Evolutionary conservation across 2,113 vertebrate genomes (phyloP).

Genomic region (Antechinus flavipes): DNA sequence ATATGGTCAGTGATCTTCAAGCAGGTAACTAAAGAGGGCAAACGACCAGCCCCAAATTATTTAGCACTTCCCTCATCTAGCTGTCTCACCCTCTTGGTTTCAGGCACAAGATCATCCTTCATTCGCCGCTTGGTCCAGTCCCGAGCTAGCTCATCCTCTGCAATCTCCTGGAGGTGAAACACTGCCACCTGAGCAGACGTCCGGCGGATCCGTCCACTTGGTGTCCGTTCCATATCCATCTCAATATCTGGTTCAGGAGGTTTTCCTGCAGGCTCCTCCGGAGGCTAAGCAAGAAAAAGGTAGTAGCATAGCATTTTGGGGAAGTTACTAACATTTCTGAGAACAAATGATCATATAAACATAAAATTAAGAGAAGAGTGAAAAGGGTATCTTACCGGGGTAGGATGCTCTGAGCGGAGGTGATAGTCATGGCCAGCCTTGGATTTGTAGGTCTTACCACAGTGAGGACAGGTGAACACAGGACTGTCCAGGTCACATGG

Average conservation of each 20-base stretch:
- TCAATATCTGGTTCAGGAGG: constrained; percentile 70
- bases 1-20: not conserved
- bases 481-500: constrained; percentile 90
- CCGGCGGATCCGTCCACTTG: constrained; percentile 94
- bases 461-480: constrained; percentile 92
- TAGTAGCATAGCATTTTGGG: not conserved
- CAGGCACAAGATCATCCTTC: constrained; percentile 97
- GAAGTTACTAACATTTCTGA: not conserved
- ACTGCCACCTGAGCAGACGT: constrained; percentile 96
- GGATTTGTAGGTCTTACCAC: constrained; percentile 94
- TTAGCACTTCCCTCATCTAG: not conserved
- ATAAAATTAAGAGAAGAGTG: not conserved
- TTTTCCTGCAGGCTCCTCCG: constrained; percentile 80
- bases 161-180: constrained; percentile 98
- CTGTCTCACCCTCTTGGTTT: constrained; percentile 92
- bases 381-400: constrained; percentile 73
- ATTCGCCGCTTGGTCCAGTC: constrained; percentile 96
- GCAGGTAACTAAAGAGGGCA: not conserved
- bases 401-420: constrained; percentile 90
- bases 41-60: not conserved
- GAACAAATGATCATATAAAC: not conserved
- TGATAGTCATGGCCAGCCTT: constrained; percentile 96
- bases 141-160: constrained; percentile 94
- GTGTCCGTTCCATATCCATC: constrained; percentile 94
- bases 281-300: constrained; percentile 11